Conservation (phyloP, 1,140 invertebrate genomes). For the Penaeus chinensis region DNA sequence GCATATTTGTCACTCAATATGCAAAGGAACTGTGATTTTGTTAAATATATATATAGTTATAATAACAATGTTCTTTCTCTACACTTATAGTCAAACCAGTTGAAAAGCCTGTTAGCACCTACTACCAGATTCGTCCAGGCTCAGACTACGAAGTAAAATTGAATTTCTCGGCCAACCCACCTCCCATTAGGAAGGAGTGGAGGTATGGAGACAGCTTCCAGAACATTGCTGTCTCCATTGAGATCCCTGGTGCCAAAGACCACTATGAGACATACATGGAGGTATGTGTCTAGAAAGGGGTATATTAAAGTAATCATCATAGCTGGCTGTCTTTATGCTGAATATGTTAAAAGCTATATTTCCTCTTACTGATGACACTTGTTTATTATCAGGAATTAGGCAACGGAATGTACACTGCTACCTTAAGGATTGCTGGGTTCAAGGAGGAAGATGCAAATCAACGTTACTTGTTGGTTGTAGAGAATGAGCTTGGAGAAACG, state of each 20-base stretch:
- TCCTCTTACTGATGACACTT: neutral
- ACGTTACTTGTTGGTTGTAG: constrained; percentile 20
- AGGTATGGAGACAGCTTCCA: constrained; percentile 42
- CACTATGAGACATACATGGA: constrained; percentile 31
- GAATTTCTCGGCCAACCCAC: constrained; percentile 55
- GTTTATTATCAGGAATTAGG: constrained; percentile 36
- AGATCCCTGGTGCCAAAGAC: constrained; percentile 7
- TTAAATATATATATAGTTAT: neutral
- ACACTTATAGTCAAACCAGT: constrained; percentile 42
- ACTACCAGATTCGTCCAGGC: constrained; percentile 45
- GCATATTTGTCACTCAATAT: neutral
- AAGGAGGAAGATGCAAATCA: constrained; percentile 39
- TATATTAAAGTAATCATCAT: neutral
- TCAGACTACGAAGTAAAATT: constrained; percentile 46
- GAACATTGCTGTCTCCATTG: constrained; percentile 1
- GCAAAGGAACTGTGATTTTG: no score
- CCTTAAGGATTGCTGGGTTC: constrained; percentile 29
- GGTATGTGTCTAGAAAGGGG: neutral
- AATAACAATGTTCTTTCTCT: neutral
- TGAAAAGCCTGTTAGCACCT: constrained; percentile 39
- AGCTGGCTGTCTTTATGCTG: neutral
- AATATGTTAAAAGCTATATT: neutral
- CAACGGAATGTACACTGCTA: constrained; percentile 42
- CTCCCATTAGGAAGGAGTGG: constrained; percentile 29
- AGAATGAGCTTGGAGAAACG: constrained; percentile 31